A percentile compares a stretch with the other conserved stretches of the same genome.
Conservation (phyloP, 2,888 invertebrate genomes). For the Rhyacophila evoluta region DNA sequence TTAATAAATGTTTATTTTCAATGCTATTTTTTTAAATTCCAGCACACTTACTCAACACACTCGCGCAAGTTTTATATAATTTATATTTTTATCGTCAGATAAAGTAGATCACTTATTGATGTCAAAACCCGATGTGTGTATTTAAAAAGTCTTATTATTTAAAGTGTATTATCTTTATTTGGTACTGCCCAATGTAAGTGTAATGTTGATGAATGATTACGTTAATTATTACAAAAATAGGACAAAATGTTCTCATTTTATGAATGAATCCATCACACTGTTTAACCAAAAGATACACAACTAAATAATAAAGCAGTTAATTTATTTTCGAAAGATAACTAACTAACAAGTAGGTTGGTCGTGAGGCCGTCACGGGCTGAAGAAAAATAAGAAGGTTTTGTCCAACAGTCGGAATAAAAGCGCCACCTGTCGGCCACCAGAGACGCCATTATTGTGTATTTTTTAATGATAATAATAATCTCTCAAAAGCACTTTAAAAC, state of each 20-base stretch:
- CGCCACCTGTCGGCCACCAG: constrained; percentile 14
- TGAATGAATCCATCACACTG: background rate
- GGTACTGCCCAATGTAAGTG: too few relatives aligned
- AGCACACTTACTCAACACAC: too few relatives aligned
- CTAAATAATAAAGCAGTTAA: background rate
- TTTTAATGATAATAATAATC: background rate
- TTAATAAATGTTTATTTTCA: too few relatives aligned
- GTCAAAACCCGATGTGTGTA: too few relatives aligned
- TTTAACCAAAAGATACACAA: background rate
- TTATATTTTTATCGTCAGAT: too few relatives aligned
- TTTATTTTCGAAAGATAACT: background rate
- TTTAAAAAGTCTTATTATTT: too few relatives aligned
- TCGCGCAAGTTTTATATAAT: too few relatives aligned
- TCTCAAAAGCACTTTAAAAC: background rate
- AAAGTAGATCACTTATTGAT: too few relatives aligned
- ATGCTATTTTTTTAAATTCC: too few relatives aligned
- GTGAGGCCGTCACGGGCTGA: constrained; percentile 2
- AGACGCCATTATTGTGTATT: constrained; percentile 6
- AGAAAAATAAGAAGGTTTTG: constrained; percentile 24
- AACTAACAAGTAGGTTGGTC: constrained; percentile 10
- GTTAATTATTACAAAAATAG: too few relatives aligned
- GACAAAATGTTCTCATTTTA: background rate
- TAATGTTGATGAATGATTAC: too few relatives aligned
- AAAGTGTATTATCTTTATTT: too few relatives aligned
- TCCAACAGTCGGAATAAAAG: background rate